phyloP scores from a whole-genome alignment of 2,797 vertebrate genomes.

The Lepilemur septentrionalis region DNA sequence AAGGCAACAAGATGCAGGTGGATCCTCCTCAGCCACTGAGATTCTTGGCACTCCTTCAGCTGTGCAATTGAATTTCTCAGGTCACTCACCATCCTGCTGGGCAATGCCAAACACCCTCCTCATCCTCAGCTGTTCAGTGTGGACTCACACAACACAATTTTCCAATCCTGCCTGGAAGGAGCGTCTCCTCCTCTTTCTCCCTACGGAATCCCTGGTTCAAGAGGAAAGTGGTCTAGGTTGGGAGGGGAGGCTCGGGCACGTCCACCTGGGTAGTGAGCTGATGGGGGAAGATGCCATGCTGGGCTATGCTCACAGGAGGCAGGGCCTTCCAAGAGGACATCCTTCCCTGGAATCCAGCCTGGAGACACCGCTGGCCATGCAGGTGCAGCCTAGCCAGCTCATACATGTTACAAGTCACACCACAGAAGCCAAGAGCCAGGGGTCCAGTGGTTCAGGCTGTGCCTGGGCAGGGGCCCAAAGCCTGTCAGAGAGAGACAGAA shows the following conservation, averaged over 20 bases:
- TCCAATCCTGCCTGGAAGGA: not conserved
- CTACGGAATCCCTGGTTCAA: not conserved
- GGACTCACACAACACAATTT: not conserved
- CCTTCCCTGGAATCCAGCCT: not conserved
- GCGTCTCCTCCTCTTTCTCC: not conserved
- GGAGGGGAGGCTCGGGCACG: not conserved
- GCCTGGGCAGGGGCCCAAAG: not conserved
- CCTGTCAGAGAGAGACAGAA: not conserved
- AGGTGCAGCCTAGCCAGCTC: not conserved
- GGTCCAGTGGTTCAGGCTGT: not conserved
- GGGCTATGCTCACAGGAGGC: not conserved
- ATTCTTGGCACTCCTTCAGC: not conserved
- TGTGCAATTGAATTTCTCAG: not conserved
- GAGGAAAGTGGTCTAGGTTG: not conserved
- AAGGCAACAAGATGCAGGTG: not conserved
- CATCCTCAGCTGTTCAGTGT: rapidly evolving
- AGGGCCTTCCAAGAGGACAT: not conserved
- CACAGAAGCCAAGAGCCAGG: not conserved
- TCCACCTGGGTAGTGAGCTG: not conserved
- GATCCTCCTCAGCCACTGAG: not conserved
- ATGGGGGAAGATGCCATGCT: not conserved
- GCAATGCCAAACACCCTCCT: too few species aligned
- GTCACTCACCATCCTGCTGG: not conserved
- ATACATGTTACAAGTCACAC: not conserved
- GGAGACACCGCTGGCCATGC: not conserved